phyloP scores from a whole-genome alignment of 2,113 vertebrate species.

The Orcinus orca region DNA sequence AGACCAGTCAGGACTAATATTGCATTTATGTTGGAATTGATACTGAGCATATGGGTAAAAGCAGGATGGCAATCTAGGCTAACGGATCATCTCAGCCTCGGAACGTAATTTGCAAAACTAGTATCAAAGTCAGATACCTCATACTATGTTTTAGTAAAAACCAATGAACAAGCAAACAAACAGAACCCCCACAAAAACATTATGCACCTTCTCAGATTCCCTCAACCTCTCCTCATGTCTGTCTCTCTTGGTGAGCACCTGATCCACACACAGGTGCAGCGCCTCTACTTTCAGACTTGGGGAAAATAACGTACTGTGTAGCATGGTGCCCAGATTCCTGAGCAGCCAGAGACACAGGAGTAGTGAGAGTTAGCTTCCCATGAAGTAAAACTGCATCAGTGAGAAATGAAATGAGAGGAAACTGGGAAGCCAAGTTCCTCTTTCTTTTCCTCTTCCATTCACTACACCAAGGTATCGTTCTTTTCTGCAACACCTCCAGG shows the following conservation, averaged over 20 bases:
- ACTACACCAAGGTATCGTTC: background rate
- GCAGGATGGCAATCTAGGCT: background rate
- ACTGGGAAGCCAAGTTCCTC: background rate
- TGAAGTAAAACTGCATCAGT: background rate
- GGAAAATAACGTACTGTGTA: rapidly evolving
- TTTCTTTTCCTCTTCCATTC: background rate
- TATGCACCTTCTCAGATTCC: background rate
- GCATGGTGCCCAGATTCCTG: background rate
- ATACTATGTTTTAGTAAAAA: background rate
- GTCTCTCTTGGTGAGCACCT: background rate
- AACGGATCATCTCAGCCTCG: background rate
- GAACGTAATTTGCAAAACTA: background rate
- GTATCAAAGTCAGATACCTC: background rate
- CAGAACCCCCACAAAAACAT: background rate
- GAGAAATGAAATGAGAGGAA: background rate
- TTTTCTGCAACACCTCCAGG: background rate
- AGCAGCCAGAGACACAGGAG: background rate
- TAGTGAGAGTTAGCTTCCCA: background rate
- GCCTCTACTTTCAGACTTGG: background rate
- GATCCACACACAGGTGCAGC: background rate
- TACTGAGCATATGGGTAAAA: background rate
- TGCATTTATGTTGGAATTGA: background rate
- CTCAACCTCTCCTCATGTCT: background rate
- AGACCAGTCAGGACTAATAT: background rate
- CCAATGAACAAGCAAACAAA: background rate